These are phyloP conservation scores for Gallinago undulata DNA, from an alignment of 2,113 vertebrate species.

Conservation along the genomic window DNA sequence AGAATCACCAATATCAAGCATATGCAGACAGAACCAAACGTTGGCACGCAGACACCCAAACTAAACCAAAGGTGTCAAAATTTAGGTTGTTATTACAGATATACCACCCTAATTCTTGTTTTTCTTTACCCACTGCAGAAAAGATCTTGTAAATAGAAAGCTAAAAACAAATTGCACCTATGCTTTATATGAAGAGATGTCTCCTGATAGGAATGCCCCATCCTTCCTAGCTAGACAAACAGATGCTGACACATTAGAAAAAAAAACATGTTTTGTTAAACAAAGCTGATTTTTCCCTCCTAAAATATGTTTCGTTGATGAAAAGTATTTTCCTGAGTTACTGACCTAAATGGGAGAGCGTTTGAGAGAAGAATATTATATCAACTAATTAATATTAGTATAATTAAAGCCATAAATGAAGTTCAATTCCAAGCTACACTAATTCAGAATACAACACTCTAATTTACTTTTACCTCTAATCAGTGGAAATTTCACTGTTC, in stretches of 20 bases:
- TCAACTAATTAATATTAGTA: not conserved
- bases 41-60: not conserved
- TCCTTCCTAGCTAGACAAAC: not conserved
- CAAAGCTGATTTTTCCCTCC: not conserved
- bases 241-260: not conserved
- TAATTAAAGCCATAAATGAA: not conserved
- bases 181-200: not conserved
- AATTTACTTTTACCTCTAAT: not conserved
- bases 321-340: not conserved
- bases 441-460: not conserved
- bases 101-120: not conserved
- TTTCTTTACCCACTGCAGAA: not conserved
- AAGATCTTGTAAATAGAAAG: not conserved
- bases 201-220: not conserved
- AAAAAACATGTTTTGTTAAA: not conserved
- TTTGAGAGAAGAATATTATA: not conserved
- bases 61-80: not conserved
- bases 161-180: not conserved
- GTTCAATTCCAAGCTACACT: not conserved
- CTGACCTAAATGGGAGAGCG: not conserved
- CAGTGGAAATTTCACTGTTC: not conserved
- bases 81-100: not conserved
- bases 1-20: not conserved
- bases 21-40: not conserved
- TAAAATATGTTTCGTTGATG: not conserved